Evolutionary conservation across 2,888 invertebrate genomes (phyloP).

Genomic region (Megaustenia siamemsis): DNA sequence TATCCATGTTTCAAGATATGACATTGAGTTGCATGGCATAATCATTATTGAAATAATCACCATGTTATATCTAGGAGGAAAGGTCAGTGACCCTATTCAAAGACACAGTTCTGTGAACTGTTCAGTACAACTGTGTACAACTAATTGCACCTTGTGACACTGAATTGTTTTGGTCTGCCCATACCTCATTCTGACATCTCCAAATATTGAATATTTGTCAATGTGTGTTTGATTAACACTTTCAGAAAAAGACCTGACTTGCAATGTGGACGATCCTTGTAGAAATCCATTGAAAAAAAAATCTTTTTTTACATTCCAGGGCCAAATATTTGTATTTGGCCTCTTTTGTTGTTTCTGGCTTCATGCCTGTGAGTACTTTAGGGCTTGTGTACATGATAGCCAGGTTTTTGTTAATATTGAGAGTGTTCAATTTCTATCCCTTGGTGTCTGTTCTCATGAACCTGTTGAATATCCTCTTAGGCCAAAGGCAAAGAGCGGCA

Average conservation of each 20-base stretch:
- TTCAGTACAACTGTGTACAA: neutral
- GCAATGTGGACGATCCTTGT: neutral
- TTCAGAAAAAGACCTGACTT: neutral
- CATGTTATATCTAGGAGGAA: too few relatives aligned
- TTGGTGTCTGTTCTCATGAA: neutral
- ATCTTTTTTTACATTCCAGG: neutral
- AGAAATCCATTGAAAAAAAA: neutral
- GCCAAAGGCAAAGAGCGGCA: slow-evolving; percentile 95
- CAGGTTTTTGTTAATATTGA: neutral
- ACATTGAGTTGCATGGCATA: too few relatives aligned
- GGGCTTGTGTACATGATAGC: neutral
- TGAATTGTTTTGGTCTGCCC: neutral
- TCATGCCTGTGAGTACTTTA: neutral
- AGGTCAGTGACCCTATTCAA: slow-evolving; percentile 5
- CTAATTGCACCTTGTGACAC: neutral
- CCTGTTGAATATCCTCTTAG: slow-evolving; percentile 66
- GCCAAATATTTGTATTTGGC: slow-evolving; percentile 2
- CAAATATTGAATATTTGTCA: neutral
- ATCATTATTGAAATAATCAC: too few relatives aligned
- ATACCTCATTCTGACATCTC: neutral
- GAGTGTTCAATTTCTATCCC: neutral
- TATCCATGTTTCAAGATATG: too few relatives aligned
- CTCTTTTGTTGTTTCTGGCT: neutral
- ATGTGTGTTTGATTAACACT: neutral
- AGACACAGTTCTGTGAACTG: neutral